Evolutionary conservation across 2,113 vertebrate genomes (phyloP), one percentile per base, ranked within the genome.

Genomic region (Marmota flaviventris): DNA sequence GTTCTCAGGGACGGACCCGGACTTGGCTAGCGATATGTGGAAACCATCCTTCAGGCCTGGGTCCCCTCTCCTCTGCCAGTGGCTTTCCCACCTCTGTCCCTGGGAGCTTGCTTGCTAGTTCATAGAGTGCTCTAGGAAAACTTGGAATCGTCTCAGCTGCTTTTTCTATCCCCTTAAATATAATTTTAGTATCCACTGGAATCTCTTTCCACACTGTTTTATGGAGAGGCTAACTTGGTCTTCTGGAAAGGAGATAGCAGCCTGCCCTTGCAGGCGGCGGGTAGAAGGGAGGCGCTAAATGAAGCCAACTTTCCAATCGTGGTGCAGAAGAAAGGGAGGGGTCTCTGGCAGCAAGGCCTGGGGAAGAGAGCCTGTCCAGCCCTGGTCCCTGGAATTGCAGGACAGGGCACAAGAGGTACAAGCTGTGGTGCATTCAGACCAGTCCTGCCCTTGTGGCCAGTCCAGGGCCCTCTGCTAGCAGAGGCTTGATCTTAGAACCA

Each of bases 351-450:
- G 7, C 7, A 16, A 20, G 48, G n/a, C n/a, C 9, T 39, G 16
- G 48, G 48, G 17, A 34, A 76, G 25, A 69, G 4, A 48, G 32
- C 34, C 48, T 7, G 0, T 20, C 53, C 2, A 0, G 27, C 22
- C 48, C 56, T 73, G 12, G 22, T 12, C 22, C 3, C 56, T n/a
- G 25, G 32, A 17, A 48, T 5, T 2, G 2, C 2, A 76, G 58
- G 65, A 22, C 0, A 0, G 2, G 48, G 8, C 0, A 3, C 11
- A n/a, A 37, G 34, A 63, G 13, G 4, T 22, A 8, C 20, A 4
- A 0, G 4, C 0, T 16, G 7, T 2, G 1, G 2, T 24, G 45
- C 24, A 0, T 22, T 82, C 69, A 58, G 88, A 27, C 37, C n/a
- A 17, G 85, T 27, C 45, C 67, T 18, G n/a, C 32, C 48, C 45